Evolutionary conservation across 2,797 vertebrate genomes (phyloP).

Genomic region (Merluccius polli): DNA sequence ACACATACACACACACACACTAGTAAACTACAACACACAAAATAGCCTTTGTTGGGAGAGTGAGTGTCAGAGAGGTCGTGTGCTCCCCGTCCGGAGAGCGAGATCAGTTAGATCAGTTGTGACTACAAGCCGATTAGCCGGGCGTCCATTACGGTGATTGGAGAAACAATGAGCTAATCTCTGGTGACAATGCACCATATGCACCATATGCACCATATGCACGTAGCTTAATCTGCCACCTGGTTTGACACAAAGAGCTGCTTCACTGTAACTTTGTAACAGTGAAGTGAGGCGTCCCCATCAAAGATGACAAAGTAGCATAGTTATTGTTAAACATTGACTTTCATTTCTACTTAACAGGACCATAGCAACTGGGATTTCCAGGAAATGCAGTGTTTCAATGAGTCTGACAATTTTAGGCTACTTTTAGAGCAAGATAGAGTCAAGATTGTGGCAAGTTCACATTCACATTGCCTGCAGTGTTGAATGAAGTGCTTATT

Average conservation of each 20-base stretch:
- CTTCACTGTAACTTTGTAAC: background rate
- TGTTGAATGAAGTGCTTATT: background rate
- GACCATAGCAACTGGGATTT: background rate
- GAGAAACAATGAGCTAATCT: conserved; percentile 52
- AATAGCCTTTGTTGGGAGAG: conserved; percentile 24
- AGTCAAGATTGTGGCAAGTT: background rate
- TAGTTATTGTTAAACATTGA: background rate
- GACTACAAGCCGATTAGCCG: conserved; percentile 58
- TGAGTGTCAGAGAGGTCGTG: conserved; percentile 43
- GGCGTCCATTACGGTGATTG: conserved; percentile 66
- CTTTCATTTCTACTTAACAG: background rate
- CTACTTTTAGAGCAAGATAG: background rate
- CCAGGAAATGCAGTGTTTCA: background rate
- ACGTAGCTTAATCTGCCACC: conserved; percentile 42
- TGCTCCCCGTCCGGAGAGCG: conserved; percentile 23
- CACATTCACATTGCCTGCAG: background rate
- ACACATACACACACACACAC: conserved; percentile 11
- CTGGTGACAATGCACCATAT: conserved; percentile 51
- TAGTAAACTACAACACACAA: background rate
- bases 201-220: conserved; percentile 54
- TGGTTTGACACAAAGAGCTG: conserved; percentile 27
- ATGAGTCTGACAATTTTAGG: background rate
- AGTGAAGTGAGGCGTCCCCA: background rate
- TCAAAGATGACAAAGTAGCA: background rate
- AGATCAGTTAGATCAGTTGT: conserved; percentile 48